Evolutionary conservation across 2,888 invertebrate genomes (phyloP).

Genomic region (Lasius fuliginosus): DNA sequence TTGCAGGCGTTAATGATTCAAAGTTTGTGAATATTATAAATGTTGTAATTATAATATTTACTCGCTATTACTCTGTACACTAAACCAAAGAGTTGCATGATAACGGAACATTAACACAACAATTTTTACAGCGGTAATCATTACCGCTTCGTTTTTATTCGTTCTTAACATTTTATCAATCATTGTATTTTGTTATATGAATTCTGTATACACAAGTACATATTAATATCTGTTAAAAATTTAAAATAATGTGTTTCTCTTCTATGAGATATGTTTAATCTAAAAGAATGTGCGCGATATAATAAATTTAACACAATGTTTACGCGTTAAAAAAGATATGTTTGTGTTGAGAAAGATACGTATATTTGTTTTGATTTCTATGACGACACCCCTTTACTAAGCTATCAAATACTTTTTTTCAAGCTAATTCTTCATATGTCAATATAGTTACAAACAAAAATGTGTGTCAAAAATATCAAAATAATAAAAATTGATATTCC

Average conservation of each 20-base stretch:
- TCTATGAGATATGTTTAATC: not conserved
- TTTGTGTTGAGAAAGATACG: not conserved
- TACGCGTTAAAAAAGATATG: not conserved
- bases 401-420: slow-evolving; percentile 38
- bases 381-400: slow-evolving; percentile 7
- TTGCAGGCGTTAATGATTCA: not conserved
- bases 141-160: slow-evolving; percentile 21
- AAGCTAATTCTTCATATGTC: slow-evolving; percentile 18
- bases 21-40: slow-evolving; percentile 29
- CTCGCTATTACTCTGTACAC: slow-evolving; percentile 6
- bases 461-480: slow-evolving; percentile 42
- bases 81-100: not conserved
- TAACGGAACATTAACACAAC: slow-evolving; percentile 18
- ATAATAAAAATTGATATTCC: slow-evolving; percentile 45
- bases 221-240: not conserved
- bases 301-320: not conserved
- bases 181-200: not conserved
- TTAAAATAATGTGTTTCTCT: not conserved
- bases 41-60: slow-evolving; percentile 31
- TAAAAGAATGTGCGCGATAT: not conserved
- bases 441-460: slow-evolving; percentile 21
- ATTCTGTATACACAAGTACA: slow-evolving; percentile 9
- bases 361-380: not conserved
- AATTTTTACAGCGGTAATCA: not conserved
- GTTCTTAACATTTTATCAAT: not conserved